Conservation (phyloP, 2,797 vertebrate species). For the Argya squamiceps region DNA sequence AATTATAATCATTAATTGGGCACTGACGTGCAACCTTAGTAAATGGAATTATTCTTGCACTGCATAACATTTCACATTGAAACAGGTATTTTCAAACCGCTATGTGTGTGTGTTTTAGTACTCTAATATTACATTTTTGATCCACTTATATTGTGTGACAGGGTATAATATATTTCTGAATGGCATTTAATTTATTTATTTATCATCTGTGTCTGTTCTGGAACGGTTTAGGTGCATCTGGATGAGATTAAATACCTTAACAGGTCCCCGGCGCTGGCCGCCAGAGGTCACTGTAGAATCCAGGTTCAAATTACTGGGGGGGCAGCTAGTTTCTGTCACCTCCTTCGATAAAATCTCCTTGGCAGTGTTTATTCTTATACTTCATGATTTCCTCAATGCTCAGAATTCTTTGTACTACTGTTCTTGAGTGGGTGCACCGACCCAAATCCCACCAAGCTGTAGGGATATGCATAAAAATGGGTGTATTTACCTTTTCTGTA, state of each 20-base stretch:
- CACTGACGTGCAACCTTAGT: constrained; percentile 68
- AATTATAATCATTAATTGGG: constrained; percentile 80
- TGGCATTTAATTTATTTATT: constrained; percentile 72
- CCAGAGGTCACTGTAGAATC: constrained; percentile 82
- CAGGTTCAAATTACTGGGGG: constrained; percentile 67
- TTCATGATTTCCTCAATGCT: neutral
- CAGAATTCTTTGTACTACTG: constrained; percentile 12
- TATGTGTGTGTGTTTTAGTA: constrained; percentile 68
- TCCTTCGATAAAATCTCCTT: constrained; percentile 50
- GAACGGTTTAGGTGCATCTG: constrained; percentile 35
- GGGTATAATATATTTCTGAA: constrained; percentile 59
- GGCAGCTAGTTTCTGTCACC: constrained; percentile 47
- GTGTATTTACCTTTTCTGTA: constrained; percentile 25
- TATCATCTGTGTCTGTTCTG: constrained; percentile 33
- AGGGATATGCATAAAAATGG: neutral
- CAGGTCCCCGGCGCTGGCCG: constrained; percentile 62
- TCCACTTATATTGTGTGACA: constrained; percentile 49
- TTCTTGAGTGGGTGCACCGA: neutral
- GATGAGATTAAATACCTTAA: constrained; percentile 61
- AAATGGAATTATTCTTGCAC: constrained; percentile 71
- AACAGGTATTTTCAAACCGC: constrained; percentile 72
- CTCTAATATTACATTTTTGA: constrained; percentile 64
- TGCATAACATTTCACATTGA: constrained; percentile 54
- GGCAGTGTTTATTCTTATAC: constrained; percentile 18
- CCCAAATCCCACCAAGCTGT: neutral